Evolutionary conservation across 92 coral and sea anemone species (phyloP).

Genomic region (Muricea muricata): DNA sequence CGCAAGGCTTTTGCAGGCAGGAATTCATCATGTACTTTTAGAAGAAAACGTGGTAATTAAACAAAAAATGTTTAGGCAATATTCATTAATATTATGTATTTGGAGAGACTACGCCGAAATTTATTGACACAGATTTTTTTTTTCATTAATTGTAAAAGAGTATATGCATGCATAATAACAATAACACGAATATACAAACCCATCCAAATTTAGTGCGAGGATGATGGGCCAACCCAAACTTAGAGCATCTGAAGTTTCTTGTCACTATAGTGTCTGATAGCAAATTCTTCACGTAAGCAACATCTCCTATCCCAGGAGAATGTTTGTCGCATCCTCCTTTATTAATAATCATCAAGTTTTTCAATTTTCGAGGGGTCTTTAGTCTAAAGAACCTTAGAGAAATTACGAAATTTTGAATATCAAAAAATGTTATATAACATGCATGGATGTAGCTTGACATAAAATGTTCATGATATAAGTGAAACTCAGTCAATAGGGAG

Average conservation of each 20-base stretch:
- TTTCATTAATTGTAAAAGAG: background rate
- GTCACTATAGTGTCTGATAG: constrained; percentile 14
- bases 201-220: background rate
- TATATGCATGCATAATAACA: no score
- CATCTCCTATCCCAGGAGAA: constrained; percentile 30
- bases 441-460: no score
- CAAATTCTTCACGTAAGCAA: constrained; percentile 26
- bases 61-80: no score
- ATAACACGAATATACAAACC: no score
- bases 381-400: constrained; percentile 16
- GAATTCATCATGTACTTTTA: background rate
- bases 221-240: constrained; percentile 21
- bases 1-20: constrained; percentile 1
- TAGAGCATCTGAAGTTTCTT: background rate
- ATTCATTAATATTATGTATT: no score
- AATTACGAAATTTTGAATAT: no score
- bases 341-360: background rate
- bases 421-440: no score
- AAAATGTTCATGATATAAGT: no score
- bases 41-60: background rate
- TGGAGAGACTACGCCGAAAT: no score
- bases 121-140: no score
- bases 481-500: no score
- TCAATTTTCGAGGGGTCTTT: background rate
- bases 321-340: constrained; percentile 10